These are phyloP conservation scores for Coracopsis vasa DNA, from an alignment of 2,113 vertebrate genomes.

Conservation along the genomic window DNA sequence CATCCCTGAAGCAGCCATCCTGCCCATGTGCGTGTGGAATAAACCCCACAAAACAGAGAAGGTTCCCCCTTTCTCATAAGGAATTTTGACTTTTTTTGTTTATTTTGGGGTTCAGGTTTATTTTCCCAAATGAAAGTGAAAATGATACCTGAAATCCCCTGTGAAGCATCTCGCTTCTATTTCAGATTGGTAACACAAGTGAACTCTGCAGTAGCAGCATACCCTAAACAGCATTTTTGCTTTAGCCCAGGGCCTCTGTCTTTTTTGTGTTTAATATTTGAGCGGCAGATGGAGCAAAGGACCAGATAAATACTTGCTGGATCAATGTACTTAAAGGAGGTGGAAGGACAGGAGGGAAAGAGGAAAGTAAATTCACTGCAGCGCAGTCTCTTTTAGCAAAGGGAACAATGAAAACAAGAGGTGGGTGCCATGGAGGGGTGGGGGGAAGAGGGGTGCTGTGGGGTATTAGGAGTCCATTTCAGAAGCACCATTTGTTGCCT, in stretches of 20 bases:
- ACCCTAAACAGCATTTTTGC: neutral
- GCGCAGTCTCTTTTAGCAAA: fast-evolving
- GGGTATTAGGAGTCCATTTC: fast-evolving
- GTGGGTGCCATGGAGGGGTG: fast-evolving
- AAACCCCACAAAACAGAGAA: neutral
- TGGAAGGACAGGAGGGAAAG: neutral
- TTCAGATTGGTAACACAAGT: neutral
- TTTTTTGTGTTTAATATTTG: neutral
- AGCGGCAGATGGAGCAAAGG: slow-evolving; percentile 58
- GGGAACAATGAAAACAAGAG: neutral
- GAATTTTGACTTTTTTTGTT: neutral
- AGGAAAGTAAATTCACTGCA: neutral
- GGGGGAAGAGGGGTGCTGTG: neutral
- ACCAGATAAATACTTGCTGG: neutral
- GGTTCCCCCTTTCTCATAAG: neutral
- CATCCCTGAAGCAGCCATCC: fast-evolving
- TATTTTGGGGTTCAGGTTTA: neutral
- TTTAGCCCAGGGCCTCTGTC: neutral
- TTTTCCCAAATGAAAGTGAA: neutral
- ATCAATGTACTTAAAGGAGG: neutral
- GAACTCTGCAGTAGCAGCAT: neutral
- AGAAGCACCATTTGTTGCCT: neutral
- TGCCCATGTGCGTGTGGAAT: fast-evolving
- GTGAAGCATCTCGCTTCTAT: neutral
- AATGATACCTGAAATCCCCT: neutral